phyloP scores from a whole-genome alignment of 2,888 invertebrate species.

The Polyommatus icarus region DNA sequence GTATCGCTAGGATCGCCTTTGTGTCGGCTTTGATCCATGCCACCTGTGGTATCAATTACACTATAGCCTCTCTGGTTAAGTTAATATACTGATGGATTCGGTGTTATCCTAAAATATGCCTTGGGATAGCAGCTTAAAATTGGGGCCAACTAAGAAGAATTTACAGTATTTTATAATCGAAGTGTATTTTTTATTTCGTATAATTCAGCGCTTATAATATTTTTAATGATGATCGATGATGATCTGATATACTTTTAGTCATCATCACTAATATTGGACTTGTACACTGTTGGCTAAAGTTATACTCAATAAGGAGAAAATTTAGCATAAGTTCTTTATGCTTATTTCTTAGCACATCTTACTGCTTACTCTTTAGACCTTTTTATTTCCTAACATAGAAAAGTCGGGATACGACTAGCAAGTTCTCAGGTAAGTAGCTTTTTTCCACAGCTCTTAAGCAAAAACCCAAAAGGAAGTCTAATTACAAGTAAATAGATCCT shows the following conservation, averaged over 20 bases:
- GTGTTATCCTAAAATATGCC: neutral
- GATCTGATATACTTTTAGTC: no score
- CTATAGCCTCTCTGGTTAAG: slow-evolving; percentile 10
- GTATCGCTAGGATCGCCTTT: slow-evolving; percentile 95
- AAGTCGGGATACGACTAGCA: neutral
- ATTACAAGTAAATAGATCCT: slow-evolving; percentile 76
- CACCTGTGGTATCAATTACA: slow-evolving; percentile 80
- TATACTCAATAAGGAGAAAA: neutral
- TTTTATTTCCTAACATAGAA: neutral
- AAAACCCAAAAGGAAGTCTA: slow-evolving; percentile 59
- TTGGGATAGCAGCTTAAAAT: neutral
- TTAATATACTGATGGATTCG: neutral
- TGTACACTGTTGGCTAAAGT: neutral
- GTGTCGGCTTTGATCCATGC: slow-evolving; percentile 97
- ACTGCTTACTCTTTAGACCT: neutral
- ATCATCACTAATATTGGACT: neutral
- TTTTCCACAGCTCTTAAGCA: slow-evolving; percentile 12
- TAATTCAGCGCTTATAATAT: no score
- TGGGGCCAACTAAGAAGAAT: no score
- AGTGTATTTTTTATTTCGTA: no score
- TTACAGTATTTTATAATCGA: neutral
- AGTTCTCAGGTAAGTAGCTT: neutral
- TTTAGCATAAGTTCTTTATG: neutral
- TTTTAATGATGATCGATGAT: no score
- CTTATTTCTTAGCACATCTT: neutral